These are phyloP conservation scores for Halocaridina rubra DNA, from an alignment of 2,888 invertebrate genomes.

Conservation along the genomic window DNA sequence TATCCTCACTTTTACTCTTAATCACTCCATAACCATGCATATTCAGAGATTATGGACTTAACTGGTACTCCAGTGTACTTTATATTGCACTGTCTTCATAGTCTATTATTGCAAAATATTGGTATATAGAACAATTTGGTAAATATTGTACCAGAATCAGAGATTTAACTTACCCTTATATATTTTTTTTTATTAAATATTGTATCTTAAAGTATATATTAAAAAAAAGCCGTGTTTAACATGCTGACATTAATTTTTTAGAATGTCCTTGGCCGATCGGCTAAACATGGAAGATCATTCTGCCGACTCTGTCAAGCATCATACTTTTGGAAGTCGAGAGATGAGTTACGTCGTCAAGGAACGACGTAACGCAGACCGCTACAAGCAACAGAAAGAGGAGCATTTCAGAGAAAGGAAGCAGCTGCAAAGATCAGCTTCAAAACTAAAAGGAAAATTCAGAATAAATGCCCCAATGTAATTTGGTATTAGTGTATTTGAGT, in stretches of 20 bases:
- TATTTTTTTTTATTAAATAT: too few species aligned
- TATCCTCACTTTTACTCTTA: too few species aligned
- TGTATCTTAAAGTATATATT: too few species aligned
- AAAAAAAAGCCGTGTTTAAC: too few species aligned
- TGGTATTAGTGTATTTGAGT: too few species aligned
- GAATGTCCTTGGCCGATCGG: slow-evolving; percentile 43
- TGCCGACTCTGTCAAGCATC: slow-evolving; percentile 72
- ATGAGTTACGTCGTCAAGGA: slow-evolving; percentile 44
- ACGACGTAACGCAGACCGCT: slow-evolving; percentile 31
- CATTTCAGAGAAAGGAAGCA: slow-evolving; percentile 68
- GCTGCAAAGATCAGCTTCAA: slow-evolving; percentile 68
- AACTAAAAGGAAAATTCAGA: slow-evolving; percentile 64
- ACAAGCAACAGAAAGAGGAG: slow-evolving; percentile 65
- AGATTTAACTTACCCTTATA: too few species aligned
- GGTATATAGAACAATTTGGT: too few species aligned
- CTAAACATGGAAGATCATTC: slow-evolving; percentile 68
- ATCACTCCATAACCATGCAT: too few species aligned
- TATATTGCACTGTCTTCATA: not conserved
- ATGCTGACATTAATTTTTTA: not conserved
- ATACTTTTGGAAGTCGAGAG: slow-evolving; percentile 68
- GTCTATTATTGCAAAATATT: too few species aligned
- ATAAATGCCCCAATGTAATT: slow-evolving; percentile 8
- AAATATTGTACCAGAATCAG: too few species aligned
- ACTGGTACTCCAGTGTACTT: not conserved
- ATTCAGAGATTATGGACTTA: too few species aligned